Evolutionary conservation across 1,140 invertebrate genomes (phyloP), one percentile per base, ranked within the genome.

Genomic region (Drosophila orosa): DNA sequence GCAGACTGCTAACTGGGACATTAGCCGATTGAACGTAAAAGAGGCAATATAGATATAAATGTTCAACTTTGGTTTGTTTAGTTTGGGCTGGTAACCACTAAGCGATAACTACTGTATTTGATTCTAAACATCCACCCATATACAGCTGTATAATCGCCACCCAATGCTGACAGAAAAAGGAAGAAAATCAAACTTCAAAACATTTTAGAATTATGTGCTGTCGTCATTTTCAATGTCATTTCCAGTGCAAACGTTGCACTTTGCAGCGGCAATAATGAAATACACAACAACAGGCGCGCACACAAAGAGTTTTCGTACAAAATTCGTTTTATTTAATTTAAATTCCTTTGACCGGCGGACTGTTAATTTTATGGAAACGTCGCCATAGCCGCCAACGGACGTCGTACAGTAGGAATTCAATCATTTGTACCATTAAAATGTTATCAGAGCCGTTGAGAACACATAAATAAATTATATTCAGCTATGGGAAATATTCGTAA

Each of bases 311-410:
- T 73, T 84, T 84, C 69, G 80, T 73, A 63, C 67, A 63, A 80
- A 68, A 68, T 76, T 80, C 39, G 47, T 52, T 83, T 83, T 62
- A 84, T 84, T 84, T 80, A 73, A 80, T 77, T 80, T 57, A 84
- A 84, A 80, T 84, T 76, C 71, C 61, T 80, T 84, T 82, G 68
- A 78, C 50, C 73, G 59, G 52, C 62, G 25, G 45, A 42, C 62
- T 54, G 67, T 68, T 69, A 55, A 69, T 69, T 62, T 67, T 45
- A 69, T 69, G 67, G 63, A 69, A 67, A 56, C 48, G 48, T 69
- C 65, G 65, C 61, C 65, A 67, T 66, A 61, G 37, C 37, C 56
- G 27, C 39, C 15, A 61, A 62, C 39, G 12, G 29, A 62, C 39
- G n/a, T 10, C 22, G 25, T 47, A 67, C 24, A 67, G 44, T 50